These are phyloP conservation scores for Drosophila gaucha DNA, from an alignment of 2,888 invertebrate genomes.

Conservation along the genomic window DNA sequence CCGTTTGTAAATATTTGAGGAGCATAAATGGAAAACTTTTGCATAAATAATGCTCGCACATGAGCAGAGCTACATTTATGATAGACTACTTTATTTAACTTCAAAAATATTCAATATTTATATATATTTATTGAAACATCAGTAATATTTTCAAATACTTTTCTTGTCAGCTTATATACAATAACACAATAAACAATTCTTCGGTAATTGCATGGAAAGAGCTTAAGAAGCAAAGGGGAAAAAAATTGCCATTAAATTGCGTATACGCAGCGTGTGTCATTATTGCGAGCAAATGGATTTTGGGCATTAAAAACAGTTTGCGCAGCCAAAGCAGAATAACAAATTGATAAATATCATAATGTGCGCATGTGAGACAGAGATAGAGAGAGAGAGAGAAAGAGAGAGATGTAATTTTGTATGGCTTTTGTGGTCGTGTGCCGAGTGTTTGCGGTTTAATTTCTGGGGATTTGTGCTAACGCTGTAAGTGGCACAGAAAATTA, in stretches of 20 bases:
- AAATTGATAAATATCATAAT: conserved; percentile 61
- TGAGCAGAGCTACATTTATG: background rate
- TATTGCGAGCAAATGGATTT: conserved; percentile 50
- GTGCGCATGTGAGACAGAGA: background rate
- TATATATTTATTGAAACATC: background rate
- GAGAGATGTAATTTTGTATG: conserved; percentile 6
- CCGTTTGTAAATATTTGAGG: conserved; percentile 32
- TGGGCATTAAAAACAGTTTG: conserved; percentile 64
- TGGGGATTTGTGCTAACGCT: conserved; percentile 33
- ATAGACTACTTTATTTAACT: background rate
- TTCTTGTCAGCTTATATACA: too few relatives aligned
- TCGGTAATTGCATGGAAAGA: conserved; percentile 1
- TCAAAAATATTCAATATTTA: background rate
- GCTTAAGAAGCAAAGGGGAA: conserved; percentile 46
- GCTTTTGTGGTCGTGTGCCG: conserved; percentile 37
- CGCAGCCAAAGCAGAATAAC: conserved; percentile 33
- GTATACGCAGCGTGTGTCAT: conserved; percentile 39
- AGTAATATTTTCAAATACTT: background rate
- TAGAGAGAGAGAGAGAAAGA: background rate
- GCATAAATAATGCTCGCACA: conserved; percentile 26
- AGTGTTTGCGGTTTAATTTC: conserved; percentile 61
- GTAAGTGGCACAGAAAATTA: conserved; percentile 11
- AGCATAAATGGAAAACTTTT: conserved; percentile 22
- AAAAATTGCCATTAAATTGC: conserved; percentile 39
- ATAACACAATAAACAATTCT: background rate